Evolutionary conservation across 2,888 invertebrate species (phyloP), one percentile per base, ranked within the genome.

Genomic region (Pristionchus fissidentatus): DNA sequence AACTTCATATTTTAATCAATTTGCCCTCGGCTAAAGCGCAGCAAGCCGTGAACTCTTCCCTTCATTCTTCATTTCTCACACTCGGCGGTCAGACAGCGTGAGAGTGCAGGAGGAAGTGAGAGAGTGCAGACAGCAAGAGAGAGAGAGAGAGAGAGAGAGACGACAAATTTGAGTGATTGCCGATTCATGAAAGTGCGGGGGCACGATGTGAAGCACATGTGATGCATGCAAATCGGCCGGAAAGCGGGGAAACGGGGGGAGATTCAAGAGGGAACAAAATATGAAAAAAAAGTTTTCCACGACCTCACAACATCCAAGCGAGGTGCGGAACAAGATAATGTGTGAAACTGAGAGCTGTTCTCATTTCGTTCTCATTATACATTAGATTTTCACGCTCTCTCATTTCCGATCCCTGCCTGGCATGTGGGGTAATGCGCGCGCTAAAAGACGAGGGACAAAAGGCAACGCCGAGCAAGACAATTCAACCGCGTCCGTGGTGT

Each of bases 401-500:
- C n/a, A 13, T n/a, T 22, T n/a, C n/a, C n/a, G n/a, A n/a, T n/a
- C n/a, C n/a, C n/a, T n/a, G n/a, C n/a, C n/a, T n/a, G n/a, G n/a
- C n/a, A n/a, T n/a, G n/a, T n/a, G n/a, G n/a, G n/a, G n/a, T n/a
- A n/a, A n/a, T n/a, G n/a, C n/a, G n/a, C n/a, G n/a, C n/a, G n/a
- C n/a, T n/a, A n/a, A n/a, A n/a, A n/a, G n/a, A n/a, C n/a, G n/a
- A n/a, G n/a, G n/a, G n/a, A n/a, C n/a, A n/a, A n/a, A n/a, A n/a
- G n/a, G n/a, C n/a, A n/a, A n/a, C n/a, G n/a, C n/a, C n/a, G n/a
- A n/a, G n/a, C n/a, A n/a, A n/a, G n/a, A n/a, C n/a, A n/a, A n/a
- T n/a, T n/a, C n/a, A n/a, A n/a, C n/a, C n/a, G 85, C 82, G 84
- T 85, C 82, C 85, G 85, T 85, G 85, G 85, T 85, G 85, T 85